Conservation (phyloP, 2,113 vertebrate genomes). For the Ciconia stormi region DNA sequence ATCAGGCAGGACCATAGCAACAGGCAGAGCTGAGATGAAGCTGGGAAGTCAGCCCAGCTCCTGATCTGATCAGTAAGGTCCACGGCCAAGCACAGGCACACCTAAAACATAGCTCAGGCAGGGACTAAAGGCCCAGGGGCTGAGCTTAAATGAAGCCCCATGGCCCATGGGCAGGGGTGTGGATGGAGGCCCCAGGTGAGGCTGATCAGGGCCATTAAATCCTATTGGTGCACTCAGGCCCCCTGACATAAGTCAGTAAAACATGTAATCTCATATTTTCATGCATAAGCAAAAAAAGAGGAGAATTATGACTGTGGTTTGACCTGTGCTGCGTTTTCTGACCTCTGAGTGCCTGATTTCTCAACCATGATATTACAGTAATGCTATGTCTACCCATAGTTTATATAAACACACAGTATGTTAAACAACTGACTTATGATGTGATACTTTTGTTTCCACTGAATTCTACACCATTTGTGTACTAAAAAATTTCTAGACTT, state of each 20-base stretch:
- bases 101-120: neutral
- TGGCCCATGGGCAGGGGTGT: neutral
- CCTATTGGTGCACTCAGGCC: neutral
- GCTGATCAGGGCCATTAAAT: neutral
- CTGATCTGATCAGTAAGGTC: neutral
- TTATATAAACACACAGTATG: constrained; percentile 45
- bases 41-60: neutral
- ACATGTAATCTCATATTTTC: neutral
- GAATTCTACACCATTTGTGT: constrained; percentile 44
- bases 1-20: neutral
- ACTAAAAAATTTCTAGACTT: constrained; percentile 18
- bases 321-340: constrained; percentile 25
- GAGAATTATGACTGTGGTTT: constrained; percentile 41
- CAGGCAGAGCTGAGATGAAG: neutral
- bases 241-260: neutral
- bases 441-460: constrained; percentile 48
- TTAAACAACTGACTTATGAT: constrained; percentile 61
- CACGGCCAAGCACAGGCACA: fast-evolving
- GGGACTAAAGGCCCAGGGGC: neutral
- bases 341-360: constrained; percentile 49
- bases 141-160: neutral
- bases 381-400: constrained; percentile 33
- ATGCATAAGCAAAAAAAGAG: neutral
- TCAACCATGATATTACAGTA: constrained; percentile 29
- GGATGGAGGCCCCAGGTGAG: neutral